Evolutionary conservation across 2,113 vertebrate species (phyloP).

Genomic region (Oncorhynchus tshawytscha): DNA sequence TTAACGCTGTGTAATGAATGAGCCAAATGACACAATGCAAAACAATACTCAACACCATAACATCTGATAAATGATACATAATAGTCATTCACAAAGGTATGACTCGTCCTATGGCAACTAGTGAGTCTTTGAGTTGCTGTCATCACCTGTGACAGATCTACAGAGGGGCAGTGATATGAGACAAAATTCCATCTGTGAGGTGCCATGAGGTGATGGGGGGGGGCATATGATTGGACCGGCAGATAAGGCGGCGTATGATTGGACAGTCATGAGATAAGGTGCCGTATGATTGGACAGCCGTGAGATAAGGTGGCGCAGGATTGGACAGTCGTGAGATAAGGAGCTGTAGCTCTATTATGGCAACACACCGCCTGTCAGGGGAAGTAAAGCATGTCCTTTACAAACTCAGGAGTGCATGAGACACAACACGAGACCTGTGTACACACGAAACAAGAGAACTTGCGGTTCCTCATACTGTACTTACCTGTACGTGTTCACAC

Average conservation of each 20-base stretch:
- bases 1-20: not conserved
- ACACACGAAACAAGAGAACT: slow-evolving; percentile 51
- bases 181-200: slow-evolving; percentile 8
- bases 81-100: not conserved
- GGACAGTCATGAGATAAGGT: too few relatives aligned
- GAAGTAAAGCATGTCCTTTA: slow-evolving; percentile 46
- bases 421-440: not conserved
- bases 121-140: slow-evolving; percentile 30
- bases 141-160: slow-evolving; percentile 17
- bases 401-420: not conserved
- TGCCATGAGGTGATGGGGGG: slow-evolving; percentile 20
- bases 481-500: not conserved
- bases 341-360: slow-evolving; percentile 52
- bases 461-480: slow-evolving; percentile 28
- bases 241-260: too few relatives aligned
- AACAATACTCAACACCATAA: not conserved
- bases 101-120: slow-evolving; percentile 8
- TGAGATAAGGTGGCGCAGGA: not conserved
- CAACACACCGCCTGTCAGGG: slow-evolving; percentile 57
- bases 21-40: not conserved
- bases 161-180: slow-evolving; percentile 13
- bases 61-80: not conserved
- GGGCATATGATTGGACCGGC: slow-evolving; percentile 9
- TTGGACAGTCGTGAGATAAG: slow-evolving; percentile 35
- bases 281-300: not conserved